phyloP scores from a whole-genome alignment of 2,113 vertebrate genomes.

The Perca fluviatilis region DNA sequence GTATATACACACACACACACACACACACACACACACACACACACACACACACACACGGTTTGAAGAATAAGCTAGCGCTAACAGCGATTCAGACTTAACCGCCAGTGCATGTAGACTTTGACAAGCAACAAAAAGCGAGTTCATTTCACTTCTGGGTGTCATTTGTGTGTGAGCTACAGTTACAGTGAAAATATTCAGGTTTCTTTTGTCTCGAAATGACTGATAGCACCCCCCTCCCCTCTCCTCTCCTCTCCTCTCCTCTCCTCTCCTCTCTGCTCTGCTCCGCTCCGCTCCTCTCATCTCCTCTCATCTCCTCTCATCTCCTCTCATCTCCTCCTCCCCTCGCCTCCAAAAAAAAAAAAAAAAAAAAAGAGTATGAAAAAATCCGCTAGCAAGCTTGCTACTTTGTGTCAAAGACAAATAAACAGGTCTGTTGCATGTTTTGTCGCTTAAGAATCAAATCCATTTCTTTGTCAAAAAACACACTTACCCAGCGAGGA shows the following conservation, averaged over 20 bases:
- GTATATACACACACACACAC: neutral
- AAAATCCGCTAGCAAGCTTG: constrained; percentile 80
- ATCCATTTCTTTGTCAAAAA: neutral
- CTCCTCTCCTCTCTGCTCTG: no score
- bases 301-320: neutral
- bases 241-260: constrained; percentile 6
- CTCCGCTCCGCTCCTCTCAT: neutral
- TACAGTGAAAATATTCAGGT: constrained; percentile 8
- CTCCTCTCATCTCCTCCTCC: constrained; percentile 7
- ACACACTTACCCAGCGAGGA: constrained; percentile 69
- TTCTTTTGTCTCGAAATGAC: constrained; percentile 71
- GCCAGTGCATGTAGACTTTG: constrained; percentile 44
- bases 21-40: neutral
- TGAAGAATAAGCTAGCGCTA: constrained; percentile 70
- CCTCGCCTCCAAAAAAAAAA: constrained; percentile 24
- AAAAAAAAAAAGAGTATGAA: constrained; percentile 35
- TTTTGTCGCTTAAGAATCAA: constrained; percentile 43
- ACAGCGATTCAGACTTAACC: constrained; percentile 13
- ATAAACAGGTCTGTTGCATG: constrained; percentile 81
- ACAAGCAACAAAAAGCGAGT: constrained; percentile 47
- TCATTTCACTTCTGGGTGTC: neutral
- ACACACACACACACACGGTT: constrained; percentile 25
- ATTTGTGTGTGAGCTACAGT: neutral
- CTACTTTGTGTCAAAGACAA: constrained; percentile 86
- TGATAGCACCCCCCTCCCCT: neutral